phyloP scores from a whole-genome alignment of 1,140 invertebrate genomes.

The Diorhabda sublineata region DNA sequence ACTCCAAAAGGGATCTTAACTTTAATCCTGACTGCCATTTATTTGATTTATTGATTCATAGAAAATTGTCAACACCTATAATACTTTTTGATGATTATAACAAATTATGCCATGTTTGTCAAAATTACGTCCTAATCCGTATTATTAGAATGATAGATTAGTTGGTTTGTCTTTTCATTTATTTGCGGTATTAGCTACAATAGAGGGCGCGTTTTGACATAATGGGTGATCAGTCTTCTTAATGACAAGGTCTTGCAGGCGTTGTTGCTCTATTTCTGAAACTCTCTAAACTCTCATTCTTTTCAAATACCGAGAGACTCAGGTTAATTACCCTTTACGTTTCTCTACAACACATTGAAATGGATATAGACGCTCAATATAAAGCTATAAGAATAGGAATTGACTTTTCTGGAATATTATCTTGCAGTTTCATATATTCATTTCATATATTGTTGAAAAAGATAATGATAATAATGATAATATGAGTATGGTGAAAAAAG shows the following conservation, averaged over 20 bases:
- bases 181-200: slow-evolving; percentile 18
- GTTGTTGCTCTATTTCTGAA: slow-evolving; percentile 24
- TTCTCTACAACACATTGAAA: background rate
- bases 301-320: background rate
- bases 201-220: slow-evolving; percentile 17
- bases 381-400: too few species aligned
- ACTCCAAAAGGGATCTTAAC: too few species aligned
- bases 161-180: slow-evolving; percentile 23
- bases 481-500: too few species aligned
- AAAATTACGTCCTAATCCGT: slow-evolving; percentile 15
- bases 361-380: too few species aligned
- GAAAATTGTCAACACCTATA: slow-evolving; percentile 3
- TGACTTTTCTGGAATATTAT: too few species aligned
- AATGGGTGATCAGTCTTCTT: slow-evolving; percentile 32
- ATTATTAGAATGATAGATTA: slow-evolving; percentile 34
- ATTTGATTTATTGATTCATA: background rate
- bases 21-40: too few species aligned
- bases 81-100: slow-evolving; percentile 10
- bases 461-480: too few species aligned
- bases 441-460: too few species aligned
- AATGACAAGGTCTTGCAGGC: slow-evolving; percentile 21
- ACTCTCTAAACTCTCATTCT: slow-evolving; percentile 18
- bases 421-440: too few species aligned
- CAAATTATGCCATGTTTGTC: slow-evolving; percentile 2
- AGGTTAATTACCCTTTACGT: background rate